Percentiles rank a stretch among this genome's conserved stretches.
These are phyloP conservation scores for Platyscapa corneri DNA, from an alignment of 1,140 invertebrate genomes.

Conservation along the genomic window DNA sequence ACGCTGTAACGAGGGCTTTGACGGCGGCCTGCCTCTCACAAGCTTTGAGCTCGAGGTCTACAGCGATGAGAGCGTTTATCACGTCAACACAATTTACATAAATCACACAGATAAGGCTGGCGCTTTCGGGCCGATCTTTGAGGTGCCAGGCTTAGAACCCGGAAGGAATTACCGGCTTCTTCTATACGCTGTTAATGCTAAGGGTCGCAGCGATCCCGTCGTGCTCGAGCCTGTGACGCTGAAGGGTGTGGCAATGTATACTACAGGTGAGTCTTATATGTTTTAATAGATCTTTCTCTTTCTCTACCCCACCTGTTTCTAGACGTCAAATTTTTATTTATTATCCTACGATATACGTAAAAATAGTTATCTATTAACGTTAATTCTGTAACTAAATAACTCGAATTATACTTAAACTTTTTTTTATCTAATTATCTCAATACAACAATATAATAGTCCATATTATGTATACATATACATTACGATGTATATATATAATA, in stretches of 20 bases:
- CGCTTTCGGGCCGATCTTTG: slow-evolving; percentile 79
- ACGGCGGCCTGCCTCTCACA: slow-evolving; percentile 89
- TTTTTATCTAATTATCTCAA: no score
- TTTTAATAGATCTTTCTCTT: background rate
- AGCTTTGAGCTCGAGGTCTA: slow-evolving; percentile 86
- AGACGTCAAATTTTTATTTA: background rate
- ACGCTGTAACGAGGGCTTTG: slow-evolving; percentile 87
- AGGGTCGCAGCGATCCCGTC: slow-evolving; percentile 86
- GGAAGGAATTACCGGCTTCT: slow-evolving; percentile 84
- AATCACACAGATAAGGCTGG: slow-evolving; percentile 59
- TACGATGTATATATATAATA: no score
- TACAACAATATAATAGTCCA: no score
- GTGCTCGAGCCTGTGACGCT: slow-evolving; percentile 87
- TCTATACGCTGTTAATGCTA: slow-evolving; percentile 87
- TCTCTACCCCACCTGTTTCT: background rate
- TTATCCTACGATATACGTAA: no score
- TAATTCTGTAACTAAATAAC: no score
- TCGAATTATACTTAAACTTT: no score
- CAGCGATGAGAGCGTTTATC: slow-evolving; percentile 67
- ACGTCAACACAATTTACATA: slow-evolving; percentile 64
- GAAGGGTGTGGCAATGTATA: slow-evolving; percentile 82
- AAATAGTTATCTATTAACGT: no score
- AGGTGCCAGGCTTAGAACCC: slow-evolving; percentile 83
- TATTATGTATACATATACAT: no score
- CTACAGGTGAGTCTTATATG: slow-evolving; percentile 62